A percentile compares a stretch with the other conserved stretches of the same genome.
Conservation (phyloP, 1,140 invertebrate genomes). For the Littorina saxatilis region DNA sequence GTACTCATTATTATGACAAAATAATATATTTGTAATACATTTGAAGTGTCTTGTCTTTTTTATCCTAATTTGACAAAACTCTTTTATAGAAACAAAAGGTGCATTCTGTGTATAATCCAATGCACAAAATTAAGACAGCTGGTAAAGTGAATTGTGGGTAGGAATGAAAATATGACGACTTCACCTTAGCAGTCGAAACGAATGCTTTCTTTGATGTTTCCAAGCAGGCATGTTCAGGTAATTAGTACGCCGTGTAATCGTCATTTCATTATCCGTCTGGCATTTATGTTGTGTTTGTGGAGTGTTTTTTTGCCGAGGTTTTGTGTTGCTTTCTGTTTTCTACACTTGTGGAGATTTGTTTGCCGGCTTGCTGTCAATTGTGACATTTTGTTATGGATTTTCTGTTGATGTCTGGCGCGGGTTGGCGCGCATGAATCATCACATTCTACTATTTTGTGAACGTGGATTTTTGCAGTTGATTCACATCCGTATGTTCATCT, state of each 20-base stretch:
- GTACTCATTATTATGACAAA: too few relatives aligned
- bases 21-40: too few relatives aligned
- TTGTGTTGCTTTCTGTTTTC: too few relatives aligned
- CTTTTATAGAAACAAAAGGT: background rate
- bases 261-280: too few relatives aligned
- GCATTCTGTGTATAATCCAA: conserved; percentile 5
- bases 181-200: conserved; percentile 26
- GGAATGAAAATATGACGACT: conserved; percentile 14
- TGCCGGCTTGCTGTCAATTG: conserved; percentile 9
- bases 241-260: background rate
- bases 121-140: background rate
- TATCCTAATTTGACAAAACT: background rate
- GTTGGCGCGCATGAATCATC: conserved; percentile 10
- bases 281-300: too few relatives aligned
- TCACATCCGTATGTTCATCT: too few relatives aligned
- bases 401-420: background rate
- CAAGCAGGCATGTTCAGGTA: conserved; percentile 22
- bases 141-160: conserved; percentile 1
- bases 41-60: too few relatives aligned
- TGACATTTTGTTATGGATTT: background rate
- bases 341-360: background rate
- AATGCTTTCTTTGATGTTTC: conserved; percentile 9
- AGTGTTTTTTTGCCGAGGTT: too few relatives aligned
- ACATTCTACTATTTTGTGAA: too few relatives aligned
- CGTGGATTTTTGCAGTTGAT: too few relatives aligned